These are phyloP conservation scores for Fabriciana adippe DNA, from an alignment of 2,888 invertebrate genomes.

Conservation along the genomic window DNA sequence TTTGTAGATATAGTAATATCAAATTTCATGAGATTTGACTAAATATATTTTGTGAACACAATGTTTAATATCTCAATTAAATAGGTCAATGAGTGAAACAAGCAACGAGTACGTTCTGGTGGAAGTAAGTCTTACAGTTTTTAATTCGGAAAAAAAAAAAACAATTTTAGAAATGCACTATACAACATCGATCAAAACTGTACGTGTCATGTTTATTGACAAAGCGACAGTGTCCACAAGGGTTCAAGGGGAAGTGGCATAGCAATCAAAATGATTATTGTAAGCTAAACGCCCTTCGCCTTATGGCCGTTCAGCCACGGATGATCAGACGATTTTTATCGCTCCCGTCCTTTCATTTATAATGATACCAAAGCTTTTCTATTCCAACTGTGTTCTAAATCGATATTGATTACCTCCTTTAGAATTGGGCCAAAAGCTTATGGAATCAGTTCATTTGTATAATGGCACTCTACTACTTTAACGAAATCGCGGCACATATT, in stretches of 20 bases:
- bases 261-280: slow-evolving; percentile 55
- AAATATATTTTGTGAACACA: too few relatives aligned
- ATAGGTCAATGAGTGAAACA: too few relatives aligned
- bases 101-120: too few relatives aligned
- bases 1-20: too few relatives aligned
- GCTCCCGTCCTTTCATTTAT: slow-evolving; percentile 46
- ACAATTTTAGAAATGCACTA: neutral
- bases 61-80: too few relatives aligned
- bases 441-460: slow-evolving; percentile 8
- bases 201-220: slow-evolving; percentile 3
- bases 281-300: slow-evolving; percentile 54
- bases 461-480: neutral
- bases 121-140: too few relatives aligned
- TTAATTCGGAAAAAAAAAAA: too few relatives aligned
- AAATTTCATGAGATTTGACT: too few relatives aligned
- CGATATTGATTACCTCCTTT: slow-evolving; percentile 17
- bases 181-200: too few relatives aligned
- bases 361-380: slow-evolving; percentile 40
- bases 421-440: slow-evolving; percentile 11
- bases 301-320: slow-evolving; percentile 41
- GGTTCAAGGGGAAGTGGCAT: slow-evolving; percentile 4
- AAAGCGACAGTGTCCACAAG: neutral
- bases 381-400: slow-evolving; percentile 22
- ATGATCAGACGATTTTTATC: slow-evolving; percentile 63
- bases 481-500: neutral